Evolutionary conservation across 2,113 vertebrate species (phyloP), one percentile per base, ranked within the genome.

Genomic region (Eupsittula cactorum): DNA sequence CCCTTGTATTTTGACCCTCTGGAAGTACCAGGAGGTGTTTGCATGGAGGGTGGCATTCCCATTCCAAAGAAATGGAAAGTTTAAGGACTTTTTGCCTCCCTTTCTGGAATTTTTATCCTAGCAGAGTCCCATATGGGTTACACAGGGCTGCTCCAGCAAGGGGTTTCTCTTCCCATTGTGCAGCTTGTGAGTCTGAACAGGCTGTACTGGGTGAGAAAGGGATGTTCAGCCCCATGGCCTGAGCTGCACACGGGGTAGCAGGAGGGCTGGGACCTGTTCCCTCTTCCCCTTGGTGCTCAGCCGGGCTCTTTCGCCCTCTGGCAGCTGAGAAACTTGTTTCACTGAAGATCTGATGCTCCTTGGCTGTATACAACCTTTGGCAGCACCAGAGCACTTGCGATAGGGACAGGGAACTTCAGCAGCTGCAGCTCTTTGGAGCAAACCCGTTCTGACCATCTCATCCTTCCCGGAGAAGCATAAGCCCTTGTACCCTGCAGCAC

Each of bases 91-190:
- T 75, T 57, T 33, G 15, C 33, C 6, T 35, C 33, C 14, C 21
- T 35, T 24, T 4, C 25, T 0, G 6, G 44, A 46, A 21, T 23
- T 2, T 29, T 35, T 57, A 70, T n/a, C 74, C 68, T 10, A 62
- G 46, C 53, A 47, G 65, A 47, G 4, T 15, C 35, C 31, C 42
- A 2, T 5, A 4, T 1, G 50, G n/a, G 46, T 71, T 15, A 15
- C 0, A 3, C 18, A 37, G 27, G 31, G 70, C 19, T 11, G 74
- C 25, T 67, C 19, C 41, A 39, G 35, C 10, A 5, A n/a, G 79
- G 1, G 1, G 19, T 11, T 82, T 35, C 27, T 73, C 33, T 46
- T 63, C 52, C 41, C 28, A 0, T 6, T 4, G 35, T 2, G 10
- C 53, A 42, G 65, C 42, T 68, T 16, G 18, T 41, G 70, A 50